Evolutionary conservation across 2,113 vertebrate genomes (phyloP).

Genomic region (Pseudopipra pipra): DNA sequence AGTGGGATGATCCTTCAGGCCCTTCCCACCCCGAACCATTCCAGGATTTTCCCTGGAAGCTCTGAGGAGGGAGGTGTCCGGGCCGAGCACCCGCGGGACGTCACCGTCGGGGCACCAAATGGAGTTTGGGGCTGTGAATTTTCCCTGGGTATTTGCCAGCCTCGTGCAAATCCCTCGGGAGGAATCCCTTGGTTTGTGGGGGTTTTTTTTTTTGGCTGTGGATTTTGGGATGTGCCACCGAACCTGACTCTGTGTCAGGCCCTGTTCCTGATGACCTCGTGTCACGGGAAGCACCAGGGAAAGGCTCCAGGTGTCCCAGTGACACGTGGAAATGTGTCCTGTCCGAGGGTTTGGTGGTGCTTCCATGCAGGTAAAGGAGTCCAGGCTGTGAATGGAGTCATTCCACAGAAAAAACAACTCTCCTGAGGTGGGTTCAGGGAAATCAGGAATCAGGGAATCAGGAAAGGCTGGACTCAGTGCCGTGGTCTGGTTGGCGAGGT

Average conservation of each 20-base stretch:
- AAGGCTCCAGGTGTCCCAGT: background rate
- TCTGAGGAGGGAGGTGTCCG: background rate
- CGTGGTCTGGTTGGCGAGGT: background rate
- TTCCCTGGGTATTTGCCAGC: background rate
- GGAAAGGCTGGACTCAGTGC: background rate
- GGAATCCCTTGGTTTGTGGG: rapidly evolving
- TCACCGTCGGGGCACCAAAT: background rate
- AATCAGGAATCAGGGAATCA: rapidly evolving
- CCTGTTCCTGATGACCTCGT: rapidly evolving
- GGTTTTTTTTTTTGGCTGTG: background rate
- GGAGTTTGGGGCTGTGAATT: rapidly evolving
- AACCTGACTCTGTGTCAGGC: rapidly evolving
- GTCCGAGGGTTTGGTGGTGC: background rate
- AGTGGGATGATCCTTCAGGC: no score
- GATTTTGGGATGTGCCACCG: background rate
- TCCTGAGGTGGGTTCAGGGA: background rate
- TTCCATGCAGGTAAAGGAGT: background rate
- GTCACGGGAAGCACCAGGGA: background rate
- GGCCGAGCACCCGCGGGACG: background rate
- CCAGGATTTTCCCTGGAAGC: background rate
- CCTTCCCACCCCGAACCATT: rapidly evolving
- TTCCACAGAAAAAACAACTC: background rate
- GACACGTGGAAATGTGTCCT: rapidly evolving
- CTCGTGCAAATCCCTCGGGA: rapidly evolving
- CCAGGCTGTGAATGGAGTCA: background rate